Evolutionary conservation across 2,113 vertebrate genomes (phyloP).

Genomic region (Hippocampus abdominalis): DNA sequence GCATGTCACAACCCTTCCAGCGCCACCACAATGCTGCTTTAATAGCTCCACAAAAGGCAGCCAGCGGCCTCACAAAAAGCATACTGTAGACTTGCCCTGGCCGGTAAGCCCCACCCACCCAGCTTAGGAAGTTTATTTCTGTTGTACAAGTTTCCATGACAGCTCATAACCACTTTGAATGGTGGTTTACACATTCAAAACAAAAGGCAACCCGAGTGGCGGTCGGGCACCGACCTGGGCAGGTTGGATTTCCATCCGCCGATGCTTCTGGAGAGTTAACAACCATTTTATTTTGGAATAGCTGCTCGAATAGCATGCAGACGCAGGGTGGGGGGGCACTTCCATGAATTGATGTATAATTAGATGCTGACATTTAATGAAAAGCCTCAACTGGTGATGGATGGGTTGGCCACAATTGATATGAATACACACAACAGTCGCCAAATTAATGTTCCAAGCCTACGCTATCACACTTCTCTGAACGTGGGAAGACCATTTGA

Average conservation of each 20-base stretch:
- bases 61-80: neutral
- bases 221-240: neutral
- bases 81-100: neutral
- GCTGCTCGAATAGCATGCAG: neutral
- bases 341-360: slow-evolving; percentile 4
- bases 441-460: neutral
- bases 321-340: neutral
- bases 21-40: neutral
- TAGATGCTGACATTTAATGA: slow-evolving; percentile 8
- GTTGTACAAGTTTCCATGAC: slow-evolving; percentile 7
- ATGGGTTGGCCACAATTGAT: neutral
- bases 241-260: slow-evolving; percentile 13
- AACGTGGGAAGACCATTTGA: too few species aligned
- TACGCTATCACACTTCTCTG: too few species aligned
- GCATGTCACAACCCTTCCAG: neutral
- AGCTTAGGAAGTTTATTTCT: slow-evolving; percentile 5
- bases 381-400: neutral
- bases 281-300: slow-evolving; percentile 1
- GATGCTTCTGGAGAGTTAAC: neutral
- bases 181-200: slow-evolving; percentile 20
- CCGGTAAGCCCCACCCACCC: neutral
- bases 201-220: slow-evolving; percentile 3
- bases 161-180: slow-evolving; percentile 24
- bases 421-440: neutral
- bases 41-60: neutral